Conservation (phyloP, 2,113 vertebrate genomes). For the Patagioenas fasciata region DNA sequence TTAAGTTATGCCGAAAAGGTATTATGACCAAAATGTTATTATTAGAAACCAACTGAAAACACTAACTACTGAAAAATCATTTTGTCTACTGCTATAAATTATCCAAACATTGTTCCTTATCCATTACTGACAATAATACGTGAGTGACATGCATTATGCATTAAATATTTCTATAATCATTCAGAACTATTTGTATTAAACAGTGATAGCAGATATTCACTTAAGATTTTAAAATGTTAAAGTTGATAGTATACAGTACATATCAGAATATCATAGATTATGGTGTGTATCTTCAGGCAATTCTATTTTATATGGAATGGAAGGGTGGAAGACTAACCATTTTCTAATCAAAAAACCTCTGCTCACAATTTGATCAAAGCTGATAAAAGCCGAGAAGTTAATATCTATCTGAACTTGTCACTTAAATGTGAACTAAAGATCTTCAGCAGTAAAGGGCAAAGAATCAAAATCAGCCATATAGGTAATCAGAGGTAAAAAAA, state of each 20-base stretch:
- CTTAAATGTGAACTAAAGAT: slow-evolving; percentile 1
- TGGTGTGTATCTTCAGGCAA: background rate
- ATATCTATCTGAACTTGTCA: slow-evolving; percentile 30
- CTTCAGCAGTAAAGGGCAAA: slow-evolving; percentile 13
- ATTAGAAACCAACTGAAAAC: slow-evolving; percentile 37
- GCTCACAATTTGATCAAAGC: background rate
- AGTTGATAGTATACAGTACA: background rate
- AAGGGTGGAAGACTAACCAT: background rate
- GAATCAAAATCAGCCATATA: background rate
- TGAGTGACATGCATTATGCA: slow-evolving; percentile 14
- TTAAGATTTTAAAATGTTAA: background rate
- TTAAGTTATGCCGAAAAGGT: slow-evolving; percentile 15
- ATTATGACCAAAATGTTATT: slow-evolving; percentile 22
- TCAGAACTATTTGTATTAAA: slow-evolving; percentile 45
- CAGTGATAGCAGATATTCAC: background rate
- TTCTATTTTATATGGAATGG: slow-evolving; percentile 11
- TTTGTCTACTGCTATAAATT: slow-evolving; percentile 12
- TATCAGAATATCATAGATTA: slow-evolving; percentile 14
- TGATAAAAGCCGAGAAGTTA: background rate
- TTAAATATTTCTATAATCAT: slow-evolving; percentile 44
- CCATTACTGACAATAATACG: slow-evolving; percentile 30
- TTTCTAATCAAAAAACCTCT: background rate
- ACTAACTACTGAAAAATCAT: background rate
- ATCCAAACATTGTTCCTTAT: background rate
- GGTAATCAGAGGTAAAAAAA: background rate